Evolutionary conservation across 2,113 vertebrate species (phyloP), one percentile per base, ranked within the genome.

Genomic region (Crotalus horridus): DNA sequence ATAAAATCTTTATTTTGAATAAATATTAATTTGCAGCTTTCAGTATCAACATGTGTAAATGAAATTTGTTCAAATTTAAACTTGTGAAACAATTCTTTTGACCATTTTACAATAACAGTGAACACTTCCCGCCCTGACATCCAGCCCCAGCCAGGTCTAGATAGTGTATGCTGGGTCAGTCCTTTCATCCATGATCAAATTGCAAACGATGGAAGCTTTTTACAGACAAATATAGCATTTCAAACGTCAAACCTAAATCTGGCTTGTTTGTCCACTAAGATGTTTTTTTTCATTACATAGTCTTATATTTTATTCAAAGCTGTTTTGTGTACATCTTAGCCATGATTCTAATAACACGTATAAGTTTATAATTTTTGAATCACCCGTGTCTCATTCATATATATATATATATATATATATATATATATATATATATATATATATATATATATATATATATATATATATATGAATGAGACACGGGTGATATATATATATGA

Each of bases 21-120:
- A 54, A 92, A 95, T 94, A 93, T 69, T 96, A 88, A 95, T 94
- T 95, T 92, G 33, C 91, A 89, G 90, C 58, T 90, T 96, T 93
- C 85, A 59, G 53, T 43, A 92, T 94, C 21, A 89, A 91, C 92
- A 93, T 53, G 96, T 95, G 94, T 90, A 95, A 91, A 6, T 29
- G 29, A 95, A 92, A 29, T 58, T 29, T 94, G 85, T 94, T 94
- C 95, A 93, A 85, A 58, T 24, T 3, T 89, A 87, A 93, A 87
- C 91, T 94, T 88, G 46, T 94, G 87, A 94, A 95, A 95, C 90
- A 93, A 23, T 95, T 96, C 89, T 46, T 58, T 85, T 93, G 94
- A 93, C 85, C 92, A 95, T 91, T 92, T 89, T 87, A 85, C 51
- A 94, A 92, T 94, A 95, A 93, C 91, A 95, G 94, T 43, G 3